A percentile compares a stretch with the other conserved stretches of the same genome.
phyloP scores from a whole-genome alignment of 2,797 vertebrate species.

The Catamblyrhynchus diadema region DNA sequence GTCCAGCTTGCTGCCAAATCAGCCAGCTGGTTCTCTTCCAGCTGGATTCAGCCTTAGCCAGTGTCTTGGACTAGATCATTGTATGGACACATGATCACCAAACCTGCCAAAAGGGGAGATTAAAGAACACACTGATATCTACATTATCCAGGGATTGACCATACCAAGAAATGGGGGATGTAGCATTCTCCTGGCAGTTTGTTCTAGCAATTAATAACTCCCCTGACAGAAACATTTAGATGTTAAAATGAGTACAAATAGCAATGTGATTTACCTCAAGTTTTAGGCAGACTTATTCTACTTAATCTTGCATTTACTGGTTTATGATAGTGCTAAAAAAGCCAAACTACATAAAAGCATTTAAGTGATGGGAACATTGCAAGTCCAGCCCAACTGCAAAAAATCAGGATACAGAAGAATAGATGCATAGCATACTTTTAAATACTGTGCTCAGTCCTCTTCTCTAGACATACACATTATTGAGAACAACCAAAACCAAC shows the following conservation, averaged over 20 bases:
- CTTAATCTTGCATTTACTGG: neutral
- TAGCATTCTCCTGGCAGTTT: neutral
- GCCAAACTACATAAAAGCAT: neutral
- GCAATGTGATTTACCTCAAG: neutral
- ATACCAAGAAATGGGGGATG: neutral
- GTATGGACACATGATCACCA: neutral
- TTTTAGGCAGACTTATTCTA: neutral
- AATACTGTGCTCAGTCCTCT: neutral
- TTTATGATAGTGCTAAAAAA: neutral
- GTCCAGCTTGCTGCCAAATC: neutral
- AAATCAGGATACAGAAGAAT: neutral
- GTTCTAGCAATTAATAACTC: neutral
- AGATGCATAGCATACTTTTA: neutral
- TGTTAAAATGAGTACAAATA: neutral
- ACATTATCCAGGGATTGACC: neutral
- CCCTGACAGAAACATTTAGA: neutral
- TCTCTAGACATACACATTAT: neutral
- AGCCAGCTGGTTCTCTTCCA: conserved; percentile 25
- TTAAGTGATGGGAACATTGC: neutral
- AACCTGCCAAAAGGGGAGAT: conserved; percentile 3
- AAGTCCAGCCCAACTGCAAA: neutral
- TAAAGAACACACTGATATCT: neutral
- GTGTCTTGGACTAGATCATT: neutral
- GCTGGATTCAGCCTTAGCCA: neutral
- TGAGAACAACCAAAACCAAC: neutral